Conservation (phyloP, 2,113 vertebrate genomes). For the Pteruthius melanotis region DNA sequence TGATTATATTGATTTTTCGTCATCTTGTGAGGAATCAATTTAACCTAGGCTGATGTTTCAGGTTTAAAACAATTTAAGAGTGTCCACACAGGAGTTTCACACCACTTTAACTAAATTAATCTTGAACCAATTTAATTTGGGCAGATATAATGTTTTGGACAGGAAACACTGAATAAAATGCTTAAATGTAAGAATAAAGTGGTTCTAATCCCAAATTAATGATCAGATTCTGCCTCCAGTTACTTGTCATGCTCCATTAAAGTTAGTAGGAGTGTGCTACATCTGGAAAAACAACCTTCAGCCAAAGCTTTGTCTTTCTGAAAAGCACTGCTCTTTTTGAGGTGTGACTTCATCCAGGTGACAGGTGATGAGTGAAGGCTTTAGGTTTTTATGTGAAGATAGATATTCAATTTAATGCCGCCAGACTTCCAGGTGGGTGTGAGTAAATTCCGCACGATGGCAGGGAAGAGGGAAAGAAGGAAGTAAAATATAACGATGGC, state of each 20-base stretch:
- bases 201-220: not conserved
- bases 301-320: not conserved
- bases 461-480: rapidly evolving
- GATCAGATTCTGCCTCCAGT: not conserved
- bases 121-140: slow-evolving; percentile 12
- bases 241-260: not conserved
- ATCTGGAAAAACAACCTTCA: not conserved
- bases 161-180: slow-evolving; percentile 8
- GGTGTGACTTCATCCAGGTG: not conserved
- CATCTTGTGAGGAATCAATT: slow-evolving; percentile 15
- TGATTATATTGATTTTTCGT: slow-evolving; percentile 30
- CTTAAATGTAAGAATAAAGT: slow-evolving; percentile 9
- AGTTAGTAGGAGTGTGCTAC: not conserved
- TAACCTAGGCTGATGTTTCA: not conserved
- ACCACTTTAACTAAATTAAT: not conserved
- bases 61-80: slow-evolving; percentile 19
- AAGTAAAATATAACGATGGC: not conserved
- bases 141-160: not conserved
- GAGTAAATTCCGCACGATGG: not conserved
- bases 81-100: not conserved
- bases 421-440: not conserved
- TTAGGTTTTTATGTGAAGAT: too few species aligned
- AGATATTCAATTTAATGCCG: not conserved
- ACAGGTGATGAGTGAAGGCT: not conserved
- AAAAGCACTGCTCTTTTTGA: not conserved